phyloP scores from a whole-genome alignment of 2,113 vertebrate species.

The Anthoscopus minutus region DNA sequence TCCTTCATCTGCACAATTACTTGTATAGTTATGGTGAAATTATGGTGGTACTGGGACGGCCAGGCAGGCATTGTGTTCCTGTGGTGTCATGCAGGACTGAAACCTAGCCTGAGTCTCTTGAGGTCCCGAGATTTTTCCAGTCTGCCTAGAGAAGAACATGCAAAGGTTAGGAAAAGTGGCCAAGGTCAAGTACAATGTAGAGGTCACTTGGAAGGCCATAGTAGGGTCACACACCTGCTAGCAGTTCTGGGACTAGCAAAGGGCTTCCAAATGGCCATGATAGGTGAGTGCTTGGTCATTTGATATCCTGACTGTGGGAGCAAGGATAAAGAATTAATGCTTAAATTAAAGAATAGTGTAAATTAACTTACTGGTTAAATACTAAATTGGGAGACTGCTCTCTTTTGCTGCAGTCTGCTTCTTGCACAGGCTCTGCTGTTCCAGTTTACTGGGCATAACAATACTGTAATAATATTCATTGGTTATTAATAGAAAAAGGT shows the following conservation, averaged over 20 bases:
- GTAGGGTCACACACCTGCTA: neutral
- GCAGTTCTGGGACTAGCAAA: neutral
- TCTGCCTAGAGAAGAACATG: neutral
- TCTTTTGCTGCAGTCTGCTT: neutral
- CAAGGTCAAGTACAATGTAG: neutral
- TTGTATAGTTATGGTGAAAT: neutral
- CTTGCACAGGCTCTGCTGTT: neutral
- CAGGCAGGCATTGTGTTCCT: neutral
- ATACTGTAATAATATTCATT: neutral
- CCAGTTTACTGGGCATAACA: neutral
- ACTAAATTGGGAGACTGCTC: neutral
- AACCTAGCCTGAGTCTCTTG: neutral
- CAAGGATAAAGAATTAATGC: too few species aligned
- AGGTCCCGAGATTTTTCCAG: neutral
- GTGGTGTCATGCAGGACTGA: neutral
- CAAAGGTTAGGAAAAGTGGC: neutral
- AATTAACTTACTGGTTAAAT: too few species aligned
- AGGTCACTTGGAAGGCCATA: neutral
- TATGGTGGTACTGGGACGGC: neutral
- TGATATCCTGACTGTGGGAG: neutral
- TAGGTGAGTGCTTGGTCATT: neutral
- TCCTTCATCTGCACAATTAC: neutral
- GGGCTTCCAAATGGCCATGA: neutral
- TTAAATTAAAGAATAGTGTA: too few species aligned
- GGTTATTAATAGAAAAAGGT: neutral